Percentiles rank a stretch among this genome's conserved stretches.
Conservation (phyloP, 1,140 invertebrate genomes). For the Ips nitidus region DNA sequence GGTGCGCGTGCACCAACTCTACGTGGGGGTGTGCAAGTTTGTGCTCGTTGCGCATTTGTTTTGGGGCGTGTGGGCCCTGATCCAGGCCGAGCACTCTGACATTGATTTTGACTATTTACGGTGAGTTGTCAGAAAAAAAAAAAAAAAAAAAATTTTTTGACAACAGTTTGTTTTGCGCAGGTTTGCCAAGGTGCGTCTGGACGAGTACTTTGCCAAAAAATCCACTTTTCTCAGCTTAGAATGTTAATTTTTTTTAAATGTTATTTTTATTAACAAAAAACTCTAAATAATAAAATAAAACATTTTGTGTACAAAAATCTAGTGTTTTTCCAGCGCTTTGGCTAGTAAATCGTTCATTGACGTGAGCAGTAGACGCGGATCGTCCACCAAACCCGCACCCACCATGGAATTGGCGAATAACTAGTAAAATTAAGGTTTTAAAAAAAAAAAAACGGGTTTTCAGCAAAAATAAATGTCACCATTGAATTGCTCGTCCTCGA, state of each 20-base stretch:
- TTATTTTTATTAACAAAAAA: too few relatives aligned
- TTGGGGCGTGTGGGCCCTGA: constrained; percentile 91
- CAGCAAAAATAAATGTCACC: background rate
- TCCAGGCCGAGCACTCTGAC: constrained; percentile 86
- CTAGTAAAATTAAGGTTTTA: constrained; percentile 56
- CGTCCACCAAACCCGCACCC: constrained; percentile 89
- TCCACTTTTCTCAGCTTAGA: too few relatives aligned
- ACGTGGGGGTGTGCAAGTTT: constrained; percentile 79
- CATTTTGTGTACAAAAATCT: background rate
- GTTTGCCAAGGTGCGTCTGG: constrained; percentile 66
- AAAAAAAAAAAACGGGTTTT: background rate
- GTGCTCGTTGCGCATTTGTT: constrained; percentile 81
- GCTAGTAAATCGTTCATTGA: constrained; percentile 86
- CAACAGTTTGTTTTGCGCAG: constrained; percentile 52
- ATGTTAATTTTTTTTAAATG: too few relatives aligned
- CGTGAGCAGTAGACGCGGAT: constrained; percentile 80
- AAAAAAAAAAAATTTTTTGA: background rate
- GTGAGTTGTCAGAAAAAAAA: constrained; percentile 62
- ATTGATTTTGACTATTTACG: constrained; percentile 94
- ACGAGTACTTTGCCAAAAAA: constrained; percentile 64
- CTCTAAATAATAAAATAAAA: background rate
- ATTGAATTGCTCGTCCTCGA: too few relatives aligned
- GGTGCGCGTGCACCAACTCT: constrained; percentile 70
- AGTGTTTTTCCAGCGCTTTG: constrained; percentile 81
- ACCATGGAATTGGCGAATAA: constrained; percentile 95